Evolutionary conservation across 2,888 invertebrate genomes (phyloP), one percentile per base, ranked within the genome.

Genomic region (Acanthosepion esculentum): DNA sequence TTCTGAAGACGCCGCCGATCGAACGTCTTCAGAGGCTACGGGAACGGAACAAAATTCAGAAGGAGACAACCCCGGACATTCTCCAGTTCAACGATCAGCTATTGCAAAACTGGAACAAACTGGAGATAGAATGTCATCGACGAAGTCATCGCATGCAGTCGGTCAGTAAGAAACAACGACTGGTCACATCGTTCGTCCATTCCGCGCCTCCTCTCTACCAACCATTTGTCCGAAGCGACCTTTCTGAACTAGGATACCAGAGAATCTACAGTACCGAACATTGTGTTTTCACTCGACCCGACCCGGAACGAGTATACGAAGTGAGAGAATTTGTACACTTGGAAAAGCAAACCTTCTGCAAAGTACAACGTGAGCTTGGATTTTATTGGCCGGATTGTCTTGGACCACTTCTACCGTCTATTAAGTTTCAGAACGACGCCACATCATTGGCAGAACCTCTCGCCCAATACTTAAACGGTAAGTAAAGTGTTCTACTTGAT

Each of bases 1-100:
- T 97, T 5, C 95, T 97, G 93, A 97, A 97, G 93, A 97, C 97
- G 29, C 97, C 97, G n/a, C 97, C 97, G 10, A 96, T 96, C 18
- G 96, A 96, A 93, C 95, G 96, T 20, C 94, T 95, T 64, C 95
- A 95, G 94, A 93, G 94, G 18, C 94, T 94, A 41, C 94, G 93
- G 0, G 93, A 93, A 50, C 94, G 29, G 1, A 53, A n/a, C 48
- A 93, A 50, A 93, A 12, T 50, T 8, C 93, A 29, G 3, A 93
- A 48, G n/a, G 48, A 93, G 53, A 95, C 95, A 94, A 95, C 95
- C 94, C 95, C 95, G 41, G 95, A 96, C 26, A 95, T 96, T 18
- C 96, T 96, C 93, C 95, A 95, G 92, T 95, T 97, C 53, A 97
- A 97, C 95, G 96, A 96, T 0, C 97, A 96, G 95, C 95, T 97